Evolutionary conservation across 1,140 invertebrate species (phyloP).

Genomic region (Neotoxoptera formosana): DNA sequence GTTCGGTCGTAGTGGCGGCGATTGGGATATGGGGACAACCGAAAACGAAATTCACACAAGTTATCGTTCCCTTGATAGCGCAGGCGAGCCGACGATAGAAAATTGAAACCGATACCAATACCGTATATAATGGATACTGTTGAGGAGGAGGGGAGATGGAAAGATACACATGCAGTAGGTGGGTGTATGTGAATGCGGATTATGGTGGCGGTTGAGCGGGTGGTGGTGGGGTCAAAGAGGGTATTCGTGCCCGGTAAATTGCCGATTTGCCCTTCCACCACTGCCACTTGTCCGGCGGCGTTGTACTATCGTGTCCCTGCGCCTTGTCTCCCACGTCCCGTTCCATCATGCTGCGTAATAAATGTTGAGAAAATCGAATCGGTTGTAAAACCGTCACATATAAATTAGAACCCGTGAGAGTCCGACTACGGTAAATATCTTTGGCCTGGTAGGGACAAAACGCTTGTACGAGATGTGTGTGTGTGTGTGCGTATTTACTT

Average conservation of each 20-base stretch:
- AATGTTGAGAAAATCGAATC: slow-evolving; percentile 55
- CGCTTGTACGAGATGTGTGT: neutral
- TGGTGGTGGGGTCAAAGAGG: neutral
- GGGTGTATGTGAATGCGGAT: neutral
- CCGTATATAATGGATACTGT: neutral
- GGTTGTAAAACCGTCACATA: slow-evolving; percentile 48
- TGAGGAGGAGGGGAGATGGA: neutral
- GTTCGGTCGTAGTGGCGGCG: neutral
- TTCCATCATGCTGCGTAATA: neutral
- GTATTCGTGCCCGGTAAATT: slow-evolving; percentile 37
- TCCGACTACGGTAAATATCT: slow-evolving; percentile 2
- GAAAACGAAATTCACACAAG: slow-evolving; percentile 34
- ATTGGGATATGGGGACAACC: slow-evolving; percentile 22
- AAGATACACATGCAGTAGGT: neutral
- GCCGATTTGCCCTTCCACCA: slow-evolving; percentile 23
- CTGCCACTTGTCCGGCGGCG: neutral
- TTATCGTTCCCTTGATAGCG: slow-evolving; percentile 45
- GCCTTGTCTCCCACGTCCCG: neutral
- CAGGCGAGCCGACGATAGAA: slow-evolving; percentile 8
- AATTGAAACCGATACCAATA: slow-evolving; percentile 45
- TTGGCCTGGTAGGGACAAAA: neutral
- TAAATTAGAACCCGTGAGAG: slow-evolving; percentile 36
- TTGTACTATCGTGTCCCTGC: neutral
- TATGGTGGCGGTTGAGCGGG: neutral
- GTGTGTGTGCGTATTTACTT: neutral